Conservation (phyloP, 2,797 vertebrate genomes). For the Acanthurus leucopareius region DNA sequence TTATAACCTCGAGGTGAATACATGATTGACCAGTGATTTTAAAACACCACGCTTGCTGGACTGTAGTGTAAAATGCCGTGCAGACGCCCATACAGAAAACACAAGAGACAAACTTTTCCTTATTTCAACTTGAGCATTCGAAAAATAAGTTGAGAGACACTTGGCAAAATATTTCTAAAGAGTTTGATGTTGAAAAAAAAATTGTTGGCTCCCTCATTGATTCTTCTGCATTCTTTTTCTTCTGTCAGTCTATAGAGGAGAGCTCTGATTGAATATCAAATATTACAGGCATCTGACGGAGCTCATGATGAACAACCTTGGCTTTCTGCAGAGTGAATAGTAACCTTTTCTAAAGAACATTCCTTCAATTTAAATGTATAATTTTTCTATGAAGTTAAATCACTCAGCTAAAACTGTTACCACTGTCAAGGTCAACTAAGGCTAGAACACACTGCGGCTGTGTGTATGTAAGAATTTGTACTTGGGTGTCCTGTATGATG, state of each 20-base stretch:
- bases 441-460: not conserved
- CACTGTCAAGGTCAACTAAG: conserved; percentile 4
- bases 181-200: not conserved
- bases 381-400: conserved; percentile 15
- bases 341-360: conserved; percentile 15
- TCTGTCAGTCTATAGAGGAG: conserved; percentile 3
- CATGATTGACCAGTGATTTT: conserved; percentile 25
- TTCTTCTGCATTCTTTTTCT: conserved; percentile 13
- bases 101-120: not conserved
- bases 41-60: conserved; percentile 16
- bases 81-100: not conserved
- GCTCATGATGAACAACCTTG: conserved; percentile 31
- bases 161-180: not conserved
- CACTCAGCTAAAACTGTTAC: conserved; percentile 6
- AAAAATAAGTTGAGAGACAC: not conserved
- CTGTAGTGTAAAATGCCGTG: not conserved
- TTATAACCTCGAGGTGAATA: conserved; percentile 49
- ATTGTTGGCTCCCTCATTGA: not conserved
- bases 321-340: conserved; percentile 22
- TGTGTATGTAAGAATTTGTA: not conserved
- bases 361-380: conserved; percentile 6
- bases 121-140: not conserved
- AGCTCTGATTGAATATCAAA: conserved; percentile 31
- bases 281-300: conserved; percentile 15
- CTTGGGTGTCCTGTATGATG: not conserved